phyloP scores from a whole-genome alignment of 2,113 vertebrate genomes.

The Chlamydotis undulata region DNA sequence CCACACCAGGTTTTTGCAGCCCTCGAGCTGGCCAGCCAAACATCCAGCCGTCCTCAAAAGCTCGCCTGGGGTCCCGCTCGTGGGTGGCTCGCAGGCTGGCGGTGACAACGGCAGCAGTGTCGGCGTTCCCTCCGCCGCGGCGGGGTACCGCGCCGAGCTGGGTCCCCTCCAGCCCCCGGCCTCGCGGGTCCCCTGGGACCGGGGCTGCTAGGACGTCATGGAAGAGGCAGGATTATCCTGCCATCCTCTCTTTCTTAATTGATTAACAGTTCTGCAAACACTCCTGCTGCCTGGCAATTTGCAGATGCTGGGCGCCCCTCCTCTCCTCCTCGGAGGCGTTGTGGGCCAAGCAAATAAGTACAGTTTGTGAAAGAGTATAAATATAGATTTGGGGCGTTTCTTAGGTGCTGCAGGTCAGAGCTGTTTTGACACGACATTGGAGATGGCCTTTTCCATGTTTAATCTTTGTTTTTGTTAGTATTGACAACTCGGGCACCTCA shows the following conservation, averaged over 20 bases:
- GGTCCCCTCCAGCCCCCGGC: background rate
- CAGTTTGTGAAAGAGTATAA: background rate
- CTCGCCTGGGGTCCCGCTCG: background rate
- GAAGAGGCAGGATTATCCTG: conserved; percentile 34
- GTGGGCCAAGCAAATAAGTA: conserved; percentile 18
- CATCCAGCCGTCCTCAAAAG: background rate
- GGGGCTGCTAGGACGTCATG: background rate
- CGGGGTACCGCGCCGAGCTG: background rate
- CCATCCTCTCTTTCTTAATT: conserved; percentile 28
- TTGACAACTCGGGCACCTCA: background rate
- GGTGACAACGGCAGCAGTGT: conserved; percentile 52
- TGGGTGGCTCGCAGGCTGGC: background rate
- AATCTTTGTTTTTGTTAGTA: background rate
- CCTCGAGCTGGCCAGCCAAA: background rate
- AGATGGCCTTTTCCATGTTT: background rate
- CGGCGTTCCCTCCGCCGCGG: background rate
- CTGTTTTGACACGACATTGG: background rate
- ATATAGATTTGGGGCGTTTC: background rate
- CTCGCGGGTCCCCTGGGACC: background rate
- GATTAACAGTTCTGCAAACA: conserved; percentile 59
- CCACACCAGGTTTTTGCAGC: conserved; percentile 70
- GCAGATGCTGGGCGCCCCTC: background rate
- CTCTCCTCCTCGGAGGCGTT: background rate
- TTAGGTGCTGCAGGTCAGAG: background rate
- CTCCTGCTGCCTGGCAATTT: background rate